Evolutionary conservation across 2,113 vertebrate genomes (phyloP).

Genomic region (Illadopsis cleaveri): DNA sequence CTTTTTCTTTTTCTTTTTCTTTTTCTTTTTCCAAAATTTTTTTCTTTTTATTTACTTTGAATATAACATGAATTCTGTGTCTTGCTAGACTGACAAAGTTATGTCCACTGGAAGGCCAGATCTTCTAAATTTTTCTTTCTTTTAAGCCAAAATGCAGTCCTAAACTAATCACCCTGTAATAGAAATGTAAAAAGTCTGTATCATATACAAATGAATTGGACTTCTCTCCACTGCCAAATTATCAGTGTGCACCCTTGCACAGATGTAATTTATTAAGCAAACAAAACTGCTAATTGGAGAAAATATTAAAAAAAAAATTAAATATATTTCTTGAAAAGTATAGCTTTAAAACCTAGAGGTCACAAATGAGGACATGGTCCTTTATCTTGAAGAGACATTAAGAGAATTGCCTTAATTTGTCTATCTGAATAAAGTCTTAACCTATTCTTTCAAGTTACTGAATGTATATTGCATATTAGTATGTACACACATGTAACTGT

Average conservation of each 20-base stretch:
- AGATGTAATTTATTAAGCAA: constrained; percentile 15
- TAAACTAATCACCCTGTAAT: neutral
- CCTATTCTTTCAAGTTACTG: constrained; percentile 65
- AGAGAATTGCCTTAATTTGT: constrained; percentile 67
- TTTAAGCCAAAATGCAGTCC: constrained; percentile 40
- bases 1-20: neutral
- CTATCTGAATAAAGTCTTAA: constrained; percentile 71
- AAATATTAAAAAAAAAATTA: constrained; percentile 13
- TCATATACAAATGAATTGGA: constrained; percentile 13
- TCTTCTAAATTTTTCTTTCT: constrained; percentile 9
- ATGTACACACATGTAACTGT: constrained; percentile 55
- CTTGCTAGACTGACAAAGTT: constrained; percentile 55
- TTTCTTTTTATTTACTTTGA: neutral
- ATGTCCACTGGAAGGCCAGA: constrained; percentile 47
- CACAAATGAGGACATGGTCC: constrained; percentile 54
- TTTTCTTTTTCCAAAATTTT: neutral
- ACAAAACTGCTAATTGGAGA: constrained; percentile 4
- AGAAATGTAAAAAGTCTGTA: constrained; percentile 4
- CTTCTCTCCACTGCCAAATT: constrained; percentile 50
- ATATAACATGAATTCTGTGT: constrained; percentile 22
- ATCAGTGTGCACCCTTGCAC: constrained; percentile 19
- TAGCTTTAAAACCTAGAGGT: constrained; percentile 68
- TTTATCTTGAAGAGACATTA: constrained; percentile 58
- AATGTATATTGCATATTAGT: constrained; percentile 69
- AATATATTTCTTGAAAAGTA: constrained; percentile 53